A percentile compares a stretch with the other conserved stretches of the same genome.
Conservation (phyloP, 2,888 invertebrate species). For the Erebia epiphron region DNA sequence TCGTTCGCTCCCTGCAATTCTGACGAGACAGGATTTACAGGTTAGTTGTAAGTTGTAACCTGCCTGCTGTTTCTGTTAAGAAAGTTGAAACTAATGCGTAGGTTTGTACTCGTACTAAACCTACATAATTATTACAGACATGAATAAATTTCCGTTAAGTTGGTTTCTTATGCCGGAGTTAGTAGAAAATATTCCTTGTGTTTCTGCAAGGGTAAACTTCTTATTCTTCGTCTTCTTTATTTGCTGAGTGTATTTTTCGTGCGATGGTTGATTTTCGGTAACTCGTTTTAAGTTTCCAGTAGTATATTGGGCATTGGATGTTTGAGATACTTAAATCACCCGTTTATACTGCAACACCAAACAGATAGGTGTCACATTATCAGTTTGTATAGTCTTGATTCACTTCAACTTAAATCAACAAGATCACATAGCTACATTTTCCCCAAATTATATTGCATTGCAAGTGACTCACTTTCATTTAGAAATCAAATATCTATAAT, state of each 20-base stretch:
- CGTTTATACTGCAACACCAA: background rate
- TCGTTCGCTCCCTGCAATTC: conserved; percentile 40
- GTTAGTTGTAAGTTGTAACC: conserved; percentile 40
- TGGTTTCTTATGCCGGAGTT: background rate
- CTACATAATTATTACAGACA: conserved; percentile 21
- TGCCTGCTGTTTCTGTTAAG: conserved; percentile 40
- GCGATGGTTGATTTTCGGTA: background rate
- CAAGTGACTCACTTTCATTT: no score
- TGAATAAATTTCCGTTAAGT: conserved; percentile 6
- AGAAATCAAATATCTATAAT: no score
- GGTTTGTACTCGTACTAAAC: conserved; percentile 39
- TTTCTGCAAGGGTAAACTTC: background rate
- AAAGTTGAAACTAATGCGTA: conserved; percentile 42
- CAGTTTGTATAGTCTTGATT: background rate
- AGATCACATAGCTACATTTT: no score
- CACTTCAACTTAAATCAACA: no score
- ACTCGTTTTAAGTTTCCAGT: no score
- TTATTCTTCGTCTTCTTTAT: background rate
- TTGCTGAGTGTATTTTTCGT: no score
- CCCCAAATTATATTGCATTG: no score
- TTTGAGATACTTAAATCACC: no score
- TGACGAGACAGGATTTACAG: conserved; percentile 42
- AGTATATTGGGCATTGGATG: no score
- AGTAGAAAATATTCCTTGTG: background rate
- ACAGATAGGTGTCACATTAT: background rate